A percentile compares a stretch with the other conserved stretches of the same genome.
These are phyloP conservation scores for Nothura maculosa DNA, from an alignment of 2,797 vertebrate genomes.

Conservation along the genomic window DNA sequence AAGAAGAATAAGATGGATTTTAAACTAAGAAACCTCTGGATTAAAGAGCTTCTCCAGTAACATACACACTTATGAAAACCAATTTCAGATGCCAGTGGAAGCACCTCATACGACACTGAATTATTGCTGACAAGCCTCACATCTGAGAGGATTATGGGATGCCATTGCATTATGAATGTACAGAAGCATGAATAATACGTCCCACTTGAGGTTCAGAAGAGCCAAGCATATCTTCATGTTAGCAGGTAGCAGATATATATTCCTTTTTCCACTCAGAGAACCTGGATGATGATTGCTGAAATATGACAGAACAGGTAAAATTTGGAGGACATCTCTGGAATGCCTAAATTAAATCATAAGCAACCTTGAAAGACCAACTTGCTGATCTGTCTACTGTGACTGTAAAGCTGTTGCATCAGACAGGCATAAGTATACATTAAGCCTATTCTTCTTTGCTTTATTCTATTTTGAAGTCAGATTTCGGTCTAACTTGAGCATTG, in stretches of 20 bases:
- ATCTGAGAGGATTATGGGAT: constrained; percentile 44
- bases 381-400: background rate
- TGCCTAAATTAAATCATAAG: background rate
- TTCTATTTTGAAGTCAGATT: background rate
- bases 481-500: background rate
- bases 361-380: background rate
- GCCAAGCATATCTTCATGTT: background rate
- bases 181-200: constrained; percentile 49
- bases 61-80: background rate
- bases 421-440: background rate
- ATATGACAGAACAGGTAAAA: background rate
- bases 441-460: background rate
- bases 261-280: background rate
- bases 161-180: constrained; percentile 47
- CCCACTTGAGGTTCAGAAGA: constrained; percentile 47
- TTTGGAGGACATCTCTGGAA: background rate
- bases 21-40: constrained; percentile 11
- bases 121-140: constrained; percentile 36
- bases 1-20: background rate
- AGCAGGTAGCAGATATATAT: background rate
- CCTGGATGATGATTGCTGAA: background rate
- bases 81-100: constrained; percentile 39
- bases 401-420: background rate
- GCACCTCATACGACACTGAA: constrained; percentile 8
- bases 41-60: constrained; percentile 5